These are phyloP conservation scores for Tarsius wallacei DNA, from an alignment of 2,797 vertebrate species.

Conservation along the genomic window DNA sequence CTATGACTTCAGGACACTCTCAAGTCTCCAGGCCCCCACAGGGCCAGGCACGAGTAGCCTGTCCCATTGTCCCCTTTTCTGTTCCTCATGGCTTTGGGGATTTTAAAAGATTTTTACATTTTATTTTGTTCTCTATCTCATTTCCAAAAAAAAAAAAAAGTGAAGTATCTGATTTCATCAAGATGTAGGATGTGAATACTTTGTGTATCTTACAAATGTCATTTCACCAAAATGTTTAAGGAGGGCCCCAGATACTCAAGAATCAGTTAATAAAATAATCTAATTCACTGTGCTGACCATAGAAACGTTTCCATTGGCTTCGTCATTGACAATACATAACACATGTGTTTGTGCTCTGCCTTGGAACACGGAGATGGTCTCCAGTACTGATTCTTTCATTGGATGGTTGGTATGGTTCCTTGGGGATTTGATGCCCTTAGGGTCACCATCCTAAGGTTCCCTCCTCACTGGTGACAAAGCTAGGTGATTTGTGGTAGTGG, in stretches of 20 bases:
- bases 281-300: background rate
- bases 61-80: background rate
- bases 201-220: background rate
- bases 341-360: background rate
- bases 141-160: slow-evolving; percentile 24
- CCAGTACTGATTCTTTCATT: background rate
- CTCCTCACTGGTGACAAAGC: background rate
- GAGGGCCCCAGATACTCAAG: background rate
- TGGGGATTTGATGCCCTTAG: background rate
- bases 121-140: background rate
- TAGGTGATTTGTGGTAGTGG: background rate
- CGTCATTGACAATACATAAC: background rate
- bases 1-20: background rate
- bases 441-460: background rate
- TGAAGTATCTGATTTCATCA: slow-evolving; percentile 20
- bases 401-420: background rate
- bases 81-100: background rate
- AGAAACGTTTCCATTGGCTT: background rate
- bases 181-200: background rate
- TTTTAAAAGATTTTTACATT: background rate
- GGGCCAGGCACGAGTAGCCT: background rate
- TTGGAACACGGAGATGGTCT: background rate
- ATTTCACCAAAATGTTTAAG: slow-evolving; percentile 7
- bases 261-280: slow-evolving; percentile 29
- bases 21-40: background rate